Evolutionary conservation across 2,797 vertebrate genomes (phyloP).

Genomic region (Anguilla megastoma): DNA sequence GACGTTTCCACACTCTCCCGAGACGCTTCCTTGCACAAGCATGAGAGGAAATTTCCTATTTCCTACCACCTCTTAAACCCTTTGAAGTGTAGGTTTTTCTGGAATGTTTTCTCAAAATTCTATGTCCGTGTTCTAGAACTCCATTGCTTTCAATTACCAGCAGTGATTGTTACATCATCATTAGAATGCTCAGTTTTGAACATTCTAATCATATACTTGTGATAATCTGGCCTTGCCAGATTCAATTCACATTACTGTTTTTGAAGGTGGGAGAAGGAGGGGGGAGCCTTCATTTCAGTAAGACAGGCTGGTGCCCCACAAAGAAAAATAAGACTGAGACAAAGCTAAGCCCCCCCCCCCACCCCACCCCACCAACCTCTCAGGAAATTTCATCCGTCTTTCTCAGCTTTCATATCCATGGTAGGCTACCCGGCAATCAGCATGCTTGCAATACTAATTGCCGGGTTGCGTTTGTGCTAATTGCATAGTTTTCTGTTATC

Average conservation of each 20-base stretch:
- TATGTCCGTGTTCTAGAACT: too few species aligned
- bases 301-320: constrained; percentile 35
- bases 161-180: too few species aligned
- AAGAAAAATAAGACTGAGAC: constrained; percentile 22
- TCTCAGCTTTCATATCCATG: background rate
- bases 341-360: constrained; percentile 18
- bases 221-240: constrained; percentile 23
- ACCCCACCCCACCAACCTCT: background rate
- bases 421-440: background rate
- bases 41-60: constrained; percentile 46
- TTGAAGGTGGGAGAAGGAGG: background rate
- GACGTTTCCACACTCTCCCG: too few species aligned
- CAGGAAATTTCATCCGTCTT: constrained; percentile 24
- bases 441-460: constrained; percentile 20
- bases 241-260: background rate
- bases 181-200: too few species aligned
- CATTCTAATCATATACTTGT: too few species aligned
- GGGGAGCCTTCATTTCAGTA: constrained; percentile 29
- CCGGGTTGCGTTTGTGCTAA: constrained; percentile 35
- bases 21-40: constrained; percentile 42
- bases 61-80: constrained; percentile 33
- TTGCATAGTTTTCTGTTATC: constrained; percentile 29
- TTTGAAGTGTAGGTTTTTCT: too few species aligned
- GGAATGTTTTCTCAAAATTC: too few species aligned
- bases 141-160: too few species aligned